phyloP scores from a whole-genome alignment of 2,113 vertebrate genomes.

The Campylomormyrus tamandua region DNA sequence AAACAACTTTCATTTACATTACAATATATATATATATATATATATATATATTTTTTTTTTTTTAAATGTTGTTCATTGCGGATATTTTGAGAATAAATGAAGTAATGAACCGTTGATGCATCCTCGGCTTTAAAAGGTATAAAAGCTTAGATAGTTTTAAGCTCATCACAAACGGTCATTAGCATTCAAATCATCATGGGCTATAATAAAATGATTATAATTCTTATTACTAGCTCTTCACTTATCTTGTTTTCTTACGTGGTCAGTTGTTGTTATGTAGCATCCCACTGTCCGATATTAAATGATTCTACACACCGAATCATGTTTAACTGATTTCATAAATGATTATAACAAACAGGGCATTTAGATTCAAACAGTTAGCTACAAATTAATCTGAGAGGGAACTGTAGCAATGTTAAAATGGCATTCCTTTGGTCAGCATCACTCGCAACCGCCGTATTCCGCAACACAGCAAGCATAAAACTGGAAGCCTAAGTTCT shows the following conservation, averaged over 20 bases:
- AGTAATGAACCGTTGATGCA: not conserved
- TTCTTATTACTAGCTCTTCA: not conserved
- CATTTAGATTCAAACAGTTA: not conserved
- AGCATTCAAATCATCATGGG: not conserved
- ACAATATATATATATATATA: not conserved
- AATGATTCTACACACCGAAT: not conserved
- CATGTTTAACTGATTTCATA: not conserved
- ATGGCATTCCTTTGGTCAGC: conserved; percentile 3
- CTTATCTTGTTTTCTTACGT: not conserved
- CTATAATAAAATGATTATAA: not conserved
- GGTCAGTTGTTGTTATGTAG: not conserved
- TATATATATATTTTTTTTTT: no score
- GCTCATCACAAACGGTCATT: not conserved
- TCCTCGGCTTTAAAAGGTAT: not conserved
- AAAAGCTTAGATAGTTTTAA: not conserved
- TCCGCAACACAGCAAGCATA: not conserved
- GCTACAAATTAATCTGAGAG: not conserved
- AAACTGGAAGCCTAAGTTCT: not conserved
- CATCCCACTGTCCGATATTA: not conserved
- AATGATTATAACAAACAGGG: not conserved
- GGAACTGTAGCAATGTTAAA: not conserved
- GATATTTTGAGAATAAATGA: not conserved
- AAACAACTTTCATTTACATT: not conserved
- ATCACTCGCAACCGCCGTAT: not conserved
- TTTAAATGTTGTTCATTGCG: not conserved